Conservation (phyloP, 35 echinoderm and acorn worm genomes). For the Eucidaris tribuloides region DNA sequence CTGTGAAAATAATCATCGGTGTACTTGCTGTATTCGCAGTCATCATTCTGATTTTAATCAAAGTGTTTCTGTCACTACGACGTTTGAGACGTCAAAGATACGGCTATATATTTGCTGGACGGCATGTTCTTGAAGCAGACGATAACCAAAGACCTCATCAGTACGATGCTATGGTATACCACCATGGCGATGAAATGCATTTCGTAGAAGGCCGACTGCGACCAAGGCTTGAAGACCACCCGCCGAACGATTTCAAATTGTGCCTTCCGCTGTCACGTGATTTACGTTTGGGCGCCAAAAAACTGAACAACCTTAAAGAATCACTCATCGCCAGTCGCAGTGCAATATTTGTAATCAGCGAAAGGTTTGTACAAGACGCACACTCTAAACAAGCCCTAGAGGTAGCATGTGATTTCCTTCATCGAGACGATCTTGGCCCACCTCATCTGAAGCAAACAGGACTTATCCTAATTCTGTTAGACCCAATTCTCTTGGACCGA, state of each 20-base stretch:
- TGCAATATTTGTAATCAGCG: slow-evolving; percentile 19
- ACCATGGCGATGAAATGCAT: not conserved
- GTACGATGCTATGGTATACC: slow-evolving; percentile 9
- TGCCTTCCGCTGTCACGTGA: slow-evolving; percentile 2
- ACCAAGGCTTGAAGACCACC: slow-evolving; percentile 1
- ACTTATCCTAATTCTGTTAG: not conserved
- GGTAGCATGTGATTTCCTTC: slow-evolving; percentile 18
- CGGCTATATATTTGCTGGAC: slow-evolving; percentile 12
- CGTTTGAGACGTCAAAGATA: not conserved
- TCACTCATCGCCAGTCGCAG: not conserved
- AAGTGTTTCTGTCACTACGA: not conserved
- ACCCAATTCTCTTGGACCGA: not conserved
- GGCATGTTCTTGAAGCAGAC: not conserved
- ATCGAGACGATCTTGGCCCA: slow-evolving; percentile 12
- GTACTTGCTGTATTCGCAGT: not conserved
- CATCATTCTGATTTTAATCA: not conserved
- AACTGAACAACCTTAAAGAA: slow-evolving; percentile 7
- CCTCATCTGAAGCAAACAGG: slow-evolving; percentile 7
- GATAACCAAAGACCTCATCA: not conserved
- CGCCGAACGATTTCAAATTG: not conserved
- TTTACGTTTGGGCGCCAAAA: slow-evolving; percentile 13
- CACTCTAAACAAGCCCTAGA: not conserved
- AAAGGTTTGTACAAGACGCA: not conserved
- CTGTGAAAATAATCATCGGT: not conserved
- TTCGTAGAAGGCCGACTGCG: slow-evolving; percentile 5